Percentiles rank a stretch among this genome's conserved stretches.
Conservation (phyloP, 2,888 invertebrate species). For the Eugnorisma glareosa region DNA sequence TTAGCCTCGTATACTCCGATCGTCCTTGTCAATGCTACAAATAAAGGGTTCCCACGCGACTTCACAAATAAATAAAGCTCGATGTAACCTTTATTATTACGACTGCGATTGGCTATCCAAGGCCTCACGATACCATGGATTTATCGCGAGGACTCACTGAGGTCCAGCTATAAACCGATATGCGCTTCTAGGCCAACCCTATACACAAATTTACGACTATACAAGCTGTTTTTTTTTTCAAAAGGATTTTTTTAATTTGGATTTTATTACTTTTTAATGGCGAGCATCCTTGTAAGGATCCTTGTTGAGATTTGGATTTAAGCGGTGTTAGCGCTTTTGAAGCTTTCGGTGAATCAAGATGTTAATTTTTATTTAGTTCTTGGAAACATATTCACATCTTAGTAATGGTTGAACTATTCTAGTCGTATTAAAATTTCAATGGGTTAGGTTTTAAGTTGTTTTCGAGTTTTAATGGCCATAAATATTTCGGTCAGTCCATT, state of each 20-base stretch:
- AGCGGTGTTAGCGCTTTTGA: conserved; percentile 55
- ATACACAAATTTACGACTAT: conserved; percentile 62
- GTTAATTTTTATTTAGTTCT: not conserved
- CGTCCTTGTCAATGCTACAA: conserved; percentile 60
- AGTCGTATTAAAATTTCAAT: not conserved
- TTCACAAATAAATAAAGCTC: conserved; percentile 69
- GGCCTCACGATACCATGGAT: conserved; percentile 75
- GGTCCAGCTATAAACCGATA: conserved; percentile 71
- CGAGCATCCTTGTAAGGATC: conserved; percentile 67
- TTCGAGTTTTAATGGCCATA: no score
- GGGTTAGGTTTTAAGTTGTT: no score
- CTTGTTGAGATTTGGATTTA: conserved; percentile 11
- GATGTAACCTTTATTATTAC: conserved; percentile 74
- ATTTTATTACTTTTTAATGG: conserved; percentile 81
- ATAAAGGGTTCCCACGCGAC: conserved; percentile 74
- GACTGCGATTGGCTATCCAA: conserved; percentile 77
- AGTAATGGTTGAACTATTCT: no score
- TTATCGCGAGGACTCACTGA: conserved; percentile 74
- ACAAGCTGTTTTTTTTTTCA: conserved; percentile 39
- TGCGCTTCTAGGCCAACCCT: conserved; percentile 60
- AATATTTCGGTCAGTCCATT: not conserved
- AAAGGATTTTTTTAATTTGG: conserved; percentile 73
- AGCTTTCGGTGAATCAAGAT: not conserved
- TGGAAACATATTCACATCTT: not conserved
- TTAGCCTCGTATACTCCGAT: conserved; percentile 35